phyloP scores from a whole-genome alignment of 1,140 invertebrate species.

The Solen grandis region DNA sequence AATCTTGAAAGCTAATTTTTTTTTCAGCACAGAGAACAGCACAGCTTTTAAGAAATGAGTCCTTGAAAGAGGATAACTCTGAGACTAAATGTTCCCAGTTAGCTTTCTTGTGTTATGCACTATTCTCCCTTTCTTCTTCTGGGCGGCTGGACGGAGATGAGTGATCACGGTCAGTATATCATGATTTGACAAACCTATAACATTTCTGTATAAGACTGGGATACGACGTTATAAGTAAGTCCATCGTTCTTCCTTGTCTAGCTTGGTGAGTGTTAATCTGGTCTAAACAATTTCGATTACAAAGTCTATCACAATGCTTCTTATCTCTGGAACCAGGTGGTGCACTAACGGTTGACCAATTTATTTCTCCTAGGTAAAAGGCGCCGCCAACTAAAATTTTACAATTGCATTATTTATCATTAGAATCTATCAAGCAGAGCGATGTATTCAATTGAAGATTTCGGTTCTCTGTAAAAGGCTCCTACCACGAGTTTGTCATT shows the following conservation, averaged over 20 bases:
- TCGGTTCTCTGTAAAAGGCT: slow-evolving; percentile 18
- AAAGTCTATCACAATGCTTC: slow-evolving; percentile 11
- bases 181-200: background rate
- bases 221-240: slow-evolving; percentile 10
- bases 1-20: background rate
- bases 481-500: slow-evolving; percentile 2
- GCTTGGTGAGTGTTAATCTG: background rate
- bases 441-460: background rate
- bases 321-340: too few relatives aligned
- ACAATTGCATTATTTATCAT: background rate
- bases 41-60: background rate
- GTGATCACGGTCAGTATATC: too few relatives aligned
- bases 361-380: slow-evolving; percentile 36
- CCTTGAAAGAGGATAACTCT: background rate
- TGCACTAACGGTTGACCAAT: too few relatives aligned
- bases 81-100: background rate
- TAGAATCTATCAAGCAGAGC: background rate
- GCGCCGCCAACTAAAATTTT: slow-evolving; percentile 38
- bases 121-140: background rate
- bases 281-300: background rate
- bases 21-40: background rate
- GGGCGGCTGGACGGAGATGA: background rate
- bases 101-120: slow-evolving; percentile 20
- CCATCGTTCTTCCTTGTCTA: background rate
- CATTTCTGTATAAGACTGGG: too few relatives aligned